These are phyloP conservation scores for Dendrocopos noguchii DNA, from an alignment of 2,113 vertebrate species.

Conservation along the genomic window DNA sequence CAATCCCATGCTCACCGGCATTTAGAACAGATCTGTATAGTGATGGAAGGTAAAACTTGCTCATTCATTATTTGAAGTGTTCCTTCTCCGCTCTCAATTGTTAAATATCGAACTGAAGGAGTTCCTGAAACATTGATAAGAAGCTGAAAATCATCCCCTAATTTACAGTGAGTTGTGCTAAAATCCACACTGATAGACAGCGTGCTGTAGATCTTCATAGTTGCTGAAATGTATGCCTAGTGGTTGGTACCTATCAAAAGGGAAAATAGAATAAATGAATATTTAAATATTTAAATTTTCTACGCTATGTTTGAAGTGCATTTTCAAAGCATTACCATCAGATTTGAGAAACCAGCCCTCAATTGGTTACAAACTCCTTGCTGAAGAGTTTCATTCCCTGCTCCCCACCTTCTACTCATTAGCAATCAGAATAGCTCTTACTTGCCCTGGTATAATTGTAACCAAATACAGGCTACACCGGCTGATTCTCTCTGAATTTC, in stretches of 20 bases:
- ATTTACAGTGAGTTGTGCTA: conserved; percentile 71
- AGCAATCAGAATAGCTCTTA: conserved; percentile 37
- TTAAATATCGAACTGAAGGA: conserved; percentile 65
- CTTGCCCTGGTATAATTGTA: conserved; percentile 38
- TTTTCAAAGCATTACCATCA: conserved; percentile 74
- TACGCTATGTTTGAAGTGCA: conserved; percentile 77
- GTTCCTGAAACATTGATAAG: conserved; percentile 62
- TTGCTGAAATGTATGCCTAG: conserved; percentile 62
- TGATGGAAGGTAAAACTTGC: conserved; percentile 8
- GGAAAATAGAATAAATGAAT: conserved; percentile 82
- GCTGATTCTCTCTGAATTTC: conserved; percentile 27
- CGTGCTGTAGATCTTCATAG: conserved; percentile 63
- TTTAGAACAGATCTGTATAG: neutral
- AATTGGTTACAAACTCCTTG: conserved; percentile 48
- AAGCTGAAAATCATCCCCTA: conserved; percentile 65
- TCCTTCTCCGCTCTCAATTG: conserved; percentile 41
- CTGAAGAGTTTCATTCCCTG: conserved; percentile 38
- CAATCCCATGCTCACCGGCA: neutral
- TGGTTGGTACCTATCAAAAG: conserved; percentile 75
- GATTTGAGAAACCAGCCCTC: conserved; percentile 68
- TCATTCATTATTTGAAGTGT: conserved; percentile 41
- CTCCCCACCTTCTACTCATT: conserved; percentile 44
- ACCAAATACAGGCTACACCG: conserved; percentile 46
- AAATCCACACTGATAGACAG: conserved; percentile 66
- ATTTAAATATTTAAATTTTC: conserved; percentile 82